phyloP scores from a whole-genome alignment of 2,113 vertebrate species.

The Elanus axillaris region DNA sequence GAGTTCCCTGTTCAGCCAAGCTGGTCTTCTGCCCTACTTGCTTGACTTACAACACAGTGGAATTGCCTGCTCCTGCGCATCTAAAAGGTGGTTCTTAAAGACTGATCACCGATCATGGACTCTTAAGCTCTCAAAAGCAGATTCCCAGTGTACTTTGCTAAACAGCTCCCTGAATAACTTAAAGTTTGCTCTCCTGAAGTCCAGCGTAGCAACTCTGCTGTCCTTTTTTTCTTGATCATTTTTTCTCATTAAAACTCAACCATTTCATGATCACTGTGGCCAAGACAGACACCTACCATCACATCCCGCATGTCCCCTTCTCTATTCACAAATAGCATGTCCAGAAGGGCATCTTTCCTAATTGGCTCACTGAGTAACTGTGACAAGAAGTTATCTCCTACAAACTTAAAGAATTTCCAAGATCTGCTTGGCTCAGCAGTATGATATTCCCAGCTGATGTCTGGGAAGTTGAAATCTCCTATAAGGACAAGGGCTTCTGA shows the following conservation, averaged over 20 bases:
- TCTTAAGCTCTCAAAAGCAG: not conserved
- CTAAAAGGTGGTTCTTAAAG: not conserved
- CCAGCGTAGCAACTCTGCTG: not conserved
- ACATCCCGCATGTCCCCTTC: not conserved
- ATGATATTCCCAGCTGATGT: not conserved
- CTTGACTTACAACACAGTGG: not conserved
- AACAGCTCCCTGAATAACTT: not conserved
- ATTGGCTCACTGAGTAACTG: not conserved
- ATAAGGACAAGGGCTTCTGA: not conserved
- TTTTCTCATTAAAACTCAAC: not conserved
- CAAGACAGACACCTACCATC: not conserved
- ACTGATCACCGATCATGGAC: not conserved
- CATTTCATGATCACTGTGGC: not conserved
- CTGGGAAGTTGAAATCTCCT: not conserved
- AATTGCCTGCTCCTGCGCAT: not conserved
- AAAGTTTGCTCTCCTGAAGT: not conserved
- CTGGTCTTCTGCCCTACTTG: too few species aligned
- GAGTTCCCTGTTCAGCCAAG: too few species aligned
- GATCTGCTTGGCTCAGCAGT: not conserved
- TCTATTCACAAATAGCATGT: not conserved
- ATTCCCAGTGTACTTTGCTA: not conserved
- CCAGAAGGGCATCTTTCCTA: not conserved
- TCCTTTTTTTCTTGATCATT: not conserved
- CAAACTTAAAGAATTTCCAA: not conserved
- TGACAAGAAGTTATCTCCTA: not conserved